These are phyloP conservation scores for Astur gentilis DNA, from an alignment of 2,113 vertebrate species.

Conservation along the genomic window DNA sequence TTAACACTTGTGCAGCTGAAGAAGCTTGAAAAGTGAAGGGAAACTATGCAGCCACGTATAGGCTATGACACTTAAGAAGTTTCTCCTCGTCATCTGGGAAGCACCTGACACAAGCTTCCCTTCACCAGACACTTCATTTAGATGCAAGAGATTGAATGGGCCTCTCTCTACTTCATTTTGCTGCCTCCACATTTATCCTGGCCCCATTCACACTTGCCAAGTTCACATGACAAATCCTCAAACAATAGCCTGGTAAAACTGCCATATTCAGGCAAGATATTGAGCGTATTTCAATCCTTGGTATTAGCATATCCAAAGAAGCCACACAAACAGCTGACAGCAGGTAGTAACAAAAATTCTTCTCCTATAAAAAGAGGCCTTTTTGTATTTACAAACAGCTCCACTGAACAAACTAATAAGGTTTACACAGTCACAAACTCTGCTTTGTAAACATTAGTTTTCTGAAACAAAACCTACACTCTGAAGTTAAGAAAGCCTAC, in stretches of 20 bases:
- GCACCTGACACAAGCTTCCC: not conserved
- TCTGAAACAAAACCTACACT: not conserved
- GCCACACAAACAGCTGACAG: not conserved
- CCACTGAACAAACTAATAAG: not conserved
- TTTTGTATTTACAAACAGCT: not conserved
- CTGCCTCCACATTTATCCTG: not conserved
- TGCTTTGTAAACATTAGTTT: not conserved
- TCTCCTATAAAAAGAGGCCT: rapidly evolving
- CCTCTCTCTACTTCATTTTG: not conserved
- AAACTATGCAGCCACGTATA: not conserved
- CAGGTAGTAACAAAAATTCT: not conserved
- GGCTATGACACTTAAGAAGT: not conserved
- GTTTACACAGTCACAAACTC: not conserved
- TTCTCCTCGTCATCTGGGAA: not conserved
- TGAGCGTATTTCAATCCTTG: not conserved
- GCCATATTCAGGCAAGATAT: not conserved
- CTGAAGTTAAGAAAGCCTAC: not conserved
- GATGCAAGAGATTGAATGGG: not conserved
- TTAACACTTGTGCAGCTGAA: not conserved
- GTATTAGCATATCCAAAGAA: not conserved
- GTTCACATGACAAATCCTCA: not conserved
- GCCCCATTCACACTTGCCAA: not conserved
- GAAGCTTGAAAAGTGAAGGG: not conserved
- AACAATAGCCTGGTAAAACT: not conserved
- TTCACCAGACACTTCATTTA: not conserved